Evolutionary conservation across 2,888 invertebrate species (phyloP), one percentile per base, ranked within the genome.

Genomic region (Eupeodes luniger): DNA sequence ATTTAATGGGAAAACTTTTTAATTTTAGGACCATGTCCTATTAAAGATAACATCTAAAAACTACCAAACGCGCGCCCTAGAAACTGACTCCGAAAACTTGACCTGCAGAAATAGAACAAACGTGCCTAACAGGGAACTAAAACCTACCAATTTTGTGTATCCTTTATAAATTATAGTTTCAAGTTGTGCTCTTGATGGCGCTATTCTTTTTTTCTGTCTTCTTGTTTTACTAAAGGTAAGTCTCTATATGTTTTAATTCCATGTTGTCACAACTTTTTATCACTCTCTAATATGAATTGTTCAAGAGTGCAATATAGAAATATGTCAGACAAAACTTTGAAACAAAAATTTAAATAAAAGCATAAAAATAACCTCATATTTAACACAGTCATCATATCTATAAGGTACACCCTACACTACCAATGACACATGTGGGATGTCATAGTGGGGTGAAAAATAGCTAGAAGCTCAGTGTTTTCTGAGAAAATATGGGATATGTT

Each of bases 111-210:
- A 83, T 90, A 64, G 90, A 81, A 89, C 89, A 90, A 89, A 90
- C 90, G 90, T 90, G 90, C 89, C 86, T 90, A 90, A 90, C 89
- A 88, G 89, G 78, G 77, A 89, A 80, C 86, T 67, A 89, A 81
- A 89, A 76, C 70, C 82, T 79, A 75, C 49, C 51, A 82, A 47
- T 67, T 61, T 53, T 62, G 16, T 69, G 16, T 62, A 74, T 66
- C 77, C 67, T 64, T 74, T 74, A 69, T 74, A 61, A 85, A 78
- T 81, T 85, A 81, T 72, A 61, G 51, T 66, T 85, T 51, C 66
- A 83, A 70, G 64, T 83, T 87, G 79, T 57, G 53, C 59, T 64
- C 74, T 57, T 72, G 61, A 11, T 66, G 64, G 64, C 12, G 14
- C 27, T 53, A 49, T 75, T 64, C 40, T 55, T 51, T 49, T 47